phyloP scores from a whole-genome alignment of 2,888 invertebrate species.

The Tethea ocularis region DNA sequence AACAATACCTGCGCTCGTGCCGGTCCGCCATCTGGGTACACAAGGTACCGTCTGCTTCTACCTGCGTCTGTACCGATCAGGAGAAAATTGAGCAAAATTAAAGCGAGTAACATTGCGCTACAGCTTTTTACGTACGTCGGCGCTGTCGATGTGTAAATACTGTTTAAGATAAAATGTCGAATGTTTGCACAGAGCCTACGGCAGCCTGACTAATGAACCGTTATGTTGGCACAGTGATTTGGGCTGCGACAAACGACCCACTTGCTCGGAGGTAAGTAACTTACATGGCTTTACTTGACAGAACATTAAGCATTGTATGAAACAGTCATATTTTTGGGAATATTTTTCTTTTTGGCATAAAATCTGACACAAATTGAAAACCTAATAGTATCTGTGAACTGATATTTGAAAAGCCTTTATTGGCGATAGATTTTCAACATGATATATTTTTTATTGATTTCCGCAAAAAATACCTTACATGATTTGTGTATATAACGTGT shows the following conservation, averaged over 20 bases:
- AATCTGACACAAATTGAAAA: background rate
- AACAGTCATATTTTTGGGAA: background rate
- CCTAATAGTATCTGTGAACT: background rate
- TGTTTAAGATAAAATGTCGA: constrained; percentile 63
- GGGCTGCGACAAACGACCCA: constrained; percentile 53
- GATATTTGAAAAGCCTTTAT: too few species aligned
- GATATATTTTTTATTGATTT: too few species aligned
- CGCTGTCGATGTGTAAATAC: constrained; percentile 63
- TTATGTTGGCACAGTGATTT: constrained; percentile 79
- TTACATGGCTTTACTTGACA: constrained; percentile 36
- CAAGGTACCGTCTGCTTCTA: constrained; percentile 80
- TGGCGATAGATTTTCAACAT: too few species aligned
- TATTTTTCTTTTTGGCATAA: background rate
- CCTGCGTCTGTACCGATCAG: constrained; percentile 45
- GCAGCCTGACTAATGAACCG: constrained; percentile 76
- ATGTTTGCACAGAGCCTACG: constrained; percentile 70
- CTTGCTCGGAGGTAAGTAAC: constrained; percentile 36
- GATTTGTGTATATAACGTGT: too few species aligned
- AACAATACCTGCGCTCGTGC: constrained; percentile 84
- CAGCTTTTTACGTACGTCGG: constrained; percentile 43
- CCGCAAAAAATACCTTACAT: too few species aligned
- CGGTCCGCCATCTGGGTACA: constrained; percentile 84
- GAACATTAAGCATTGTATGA: constrained; percentile 34
- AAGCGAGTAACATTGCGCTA: constrained; percentile 52
- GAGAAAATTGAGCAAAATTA: constrained; percentile 68